Base-by-base conservation (phyloP, 1,140 invertebrate species). In the Frieseomelitta varia region DNA sequence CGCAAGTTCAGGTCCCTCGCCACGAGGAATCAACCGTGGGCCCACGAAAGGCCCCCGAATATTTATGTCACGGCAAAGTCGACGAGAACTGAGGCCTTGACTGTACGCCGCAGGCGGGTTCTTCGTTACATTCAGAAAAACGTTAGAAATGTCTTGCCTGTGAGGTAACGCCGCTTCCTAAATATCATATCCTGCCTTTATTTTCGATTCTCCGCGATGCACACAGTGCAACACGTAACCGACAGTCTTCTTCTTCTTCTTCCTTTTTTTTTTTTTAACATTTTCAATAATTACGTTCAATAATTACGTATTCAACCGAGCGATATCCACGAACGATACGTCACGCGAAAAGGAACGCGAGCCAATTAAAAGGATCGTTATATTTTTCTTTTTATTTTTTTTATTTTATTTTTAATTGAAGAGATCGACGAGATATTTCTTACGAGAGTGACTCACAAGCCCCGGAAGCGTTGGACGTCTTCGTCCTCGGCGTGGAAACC, bases 1-100 rank as follows among this genome's bases (percentile, higher is more conserved):
- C 24, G 55, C 67, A 75, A 77, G 81, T 51, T 74, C 56, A 27
- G 47, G 27, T 53, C 15, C 27, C 67, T 67, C 39, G 27, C 24
- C 56, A 30, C 56, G 82, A 67, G 27, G 27, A 27, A 58, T n/a
- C 34, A 71, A 67, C 76, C 39, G 77, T 65, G 69, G 77, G 67
- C 78, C 63, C 74, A 58, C 68, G 17, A 68, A 81, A 74, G 86
- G 76, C n/a, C 85, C 84, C 86, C 87, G 81, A 89, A 91, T 92
- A 93, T 91, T 91, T 93, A 87, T 93, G 92, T 93, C 93, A 93
- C 91, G 93, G 92, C 83, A 74, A 90, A 91, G 84, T 77, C 80
- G 87, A 82, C 76, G 82, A 85, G 55, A 85, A 15, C 81, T 80
- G 87, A 85, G 87, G 81, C 91, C 92, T 92, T 92, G 91, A 89